phyloP scores from a whole-genome alignment of 1,140 invertebrate species.

The Lepidurus packardi region DNA sequence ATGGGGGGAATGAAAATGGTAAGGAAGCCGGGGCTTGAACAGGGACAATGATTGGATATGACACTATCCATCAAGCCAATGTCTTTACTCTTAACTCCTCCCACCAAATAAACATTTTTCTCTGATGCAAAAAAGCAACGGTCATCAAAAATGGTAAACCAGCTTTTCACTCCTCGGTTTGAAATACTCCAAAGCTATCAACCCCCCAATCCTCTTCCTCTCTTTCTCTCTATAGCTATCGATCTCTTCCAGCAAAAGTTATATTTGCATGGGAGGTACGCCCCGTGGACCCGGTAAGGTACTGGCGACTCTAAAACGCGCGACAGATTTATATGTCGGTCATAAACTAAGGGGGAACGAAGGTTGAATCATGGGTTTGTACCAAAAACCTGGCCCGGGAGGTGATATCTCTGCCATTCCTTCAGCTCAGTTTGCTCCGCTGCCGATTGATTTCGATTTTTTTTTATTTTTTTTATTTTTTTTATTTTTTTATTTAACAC shows the following conservation, averaged over 20 bases:
- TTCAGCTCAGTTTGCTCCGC: background rate
- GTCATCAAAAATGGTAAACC: background rate
- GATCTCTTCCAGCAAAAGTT: background rate
- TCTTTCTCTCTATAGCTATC: background rate
- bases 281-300: background rate
- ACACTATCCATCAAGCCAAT: background rate
- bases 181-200: too few relatives aligned
- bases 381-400: background rate
- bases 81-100: background rate
- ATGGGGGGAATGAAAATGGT: background rate
- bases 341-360: background rate
- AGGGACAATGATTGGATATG: background rate
- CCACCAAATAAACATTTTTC: background rate
- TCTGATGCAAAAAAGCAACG: background rate
- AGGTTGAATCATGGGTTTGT: background rate
- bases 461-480: background rate
- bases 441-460: conserved; percentile 12
- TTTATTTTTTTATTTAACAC: background rate
- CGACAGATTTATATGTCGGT: conserved; percentile 6
- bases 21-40: background rate
- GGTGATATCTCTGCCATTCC: background rate
- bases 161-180: background rate
- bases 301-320: conserved; percentile 12
- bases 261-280: conserved; percentile 8
- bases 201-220: background rate